Percentiles rank a stretch among this genome's conserved stretches.
These are phyloP conservation scores for Nannobrachium achirus DNA, from an alignment of 2,113 vertebrate species.

Conservation along the genomic window DNA sequence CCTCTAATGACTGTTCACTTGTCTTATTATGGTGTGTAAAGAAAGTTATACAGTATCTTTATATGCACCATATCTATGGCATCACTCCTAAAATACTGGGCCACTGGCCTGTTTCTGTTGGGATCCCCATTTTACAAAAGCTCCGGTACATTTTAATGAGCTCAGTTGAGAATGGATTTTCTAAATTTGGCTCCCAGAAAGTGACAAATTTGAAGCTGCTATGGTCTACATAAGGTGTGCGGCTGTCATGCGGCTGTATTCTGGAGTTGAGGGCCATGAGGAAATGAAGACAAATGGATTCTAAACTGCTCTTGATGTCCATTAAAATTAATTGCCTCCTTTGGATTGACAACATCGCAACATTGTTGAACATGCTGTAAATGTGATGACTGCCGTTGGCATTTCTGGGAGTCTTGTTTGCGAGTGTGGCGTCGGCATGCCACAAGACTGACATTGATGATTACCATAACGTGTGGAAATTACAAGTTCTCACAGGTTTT, in stretches of 20 bases:
- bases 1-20: no score
- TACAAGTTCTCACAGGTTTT: no score
- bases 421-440: no score
- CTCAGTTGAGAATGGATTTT: neutral
- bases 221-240: conserved; percentile 5
- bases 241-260: conserved; percentile 17
- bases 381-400: no score
- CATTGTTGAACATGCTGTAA: no score
- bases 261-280: neutral
- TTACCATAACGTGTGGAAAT: no score
- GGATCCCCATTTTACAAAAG: neutral
- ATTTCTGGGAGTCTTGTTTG: no score
- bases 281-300: neutral
- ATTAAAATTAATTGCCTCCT: neutral
- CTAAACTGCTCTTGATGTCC: neutral
- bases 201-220: conserved; percentile 2
- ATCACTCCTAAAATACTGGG: neutral
- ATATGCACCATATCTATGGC: neutral
- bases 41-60: no score
- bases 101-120: neutral
- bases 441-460: no score
- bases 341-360: neutral
- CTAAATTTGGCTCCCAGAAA: neutral
- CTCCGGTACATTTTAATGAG: neutral
- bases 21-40: no score